Base-by-base conservation (phyloP, 2,113 vertebrate species). In the Phalacrocorax pelagicus region DNA sequence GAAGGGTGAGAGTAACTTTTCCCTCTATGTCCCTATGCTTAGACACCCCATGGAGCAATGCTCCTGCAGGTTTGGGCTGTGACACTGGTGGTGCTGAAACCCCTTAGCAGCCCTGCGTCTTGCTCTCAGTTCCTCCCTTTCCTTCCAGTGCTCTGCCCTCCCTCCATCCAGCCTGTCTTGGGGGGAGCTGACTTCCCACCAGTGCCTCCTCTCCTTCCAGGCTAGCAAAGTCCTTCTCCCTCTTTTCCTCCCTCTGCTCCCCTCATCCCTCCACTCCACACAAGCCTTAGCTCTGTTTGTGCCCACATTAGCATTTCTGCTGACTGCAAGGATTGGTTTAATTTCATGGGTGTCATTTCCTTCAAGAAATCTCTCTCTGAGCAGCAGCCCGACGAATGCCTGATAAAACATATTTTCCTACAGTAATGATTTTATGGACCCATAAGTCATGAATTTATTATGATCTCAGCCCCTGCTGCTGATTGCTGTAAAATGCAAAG, bases 361-460 rank as follows among this genome's bases (percentile, higher is more conserved):
- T 98, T 98, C 98, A 98, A 98, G 98, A 98, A 98, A 98, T 98
- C 98, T 98, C 97, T 98, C 97, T 98, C 97, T 98, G 98, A 98
- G 98, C 98, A 98, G 97, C 87, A 59, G 98, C 97, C 98, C 97
- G 79, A 97, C 95, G 96, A 98, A 98, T 97, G 98, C 98, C 97
- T 96, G 97, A 98, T 98, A 98, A 98, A 98, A 98, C 98, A 98
- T 98, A 98, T 98, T 98, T 98, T 98, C 98, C 98, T 98, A 98
- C 73, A 87, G 98, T 98, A 98, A 98, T 98, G 98, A 98, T 98
- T 98, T 98, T 98, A 98, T 98, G 98, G 98, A 97, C 98, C 97
- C 98, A 98, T 98, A 98, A 98, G 98, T 98, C 98, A 98, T 98
- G 98, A 98, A 98, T 98, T 98, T 98, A 98, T 98, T 98, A 98